Conservation (phyloP, 2,888 invertebrate genomes). For the Ephialtes manifestator region DNA sequence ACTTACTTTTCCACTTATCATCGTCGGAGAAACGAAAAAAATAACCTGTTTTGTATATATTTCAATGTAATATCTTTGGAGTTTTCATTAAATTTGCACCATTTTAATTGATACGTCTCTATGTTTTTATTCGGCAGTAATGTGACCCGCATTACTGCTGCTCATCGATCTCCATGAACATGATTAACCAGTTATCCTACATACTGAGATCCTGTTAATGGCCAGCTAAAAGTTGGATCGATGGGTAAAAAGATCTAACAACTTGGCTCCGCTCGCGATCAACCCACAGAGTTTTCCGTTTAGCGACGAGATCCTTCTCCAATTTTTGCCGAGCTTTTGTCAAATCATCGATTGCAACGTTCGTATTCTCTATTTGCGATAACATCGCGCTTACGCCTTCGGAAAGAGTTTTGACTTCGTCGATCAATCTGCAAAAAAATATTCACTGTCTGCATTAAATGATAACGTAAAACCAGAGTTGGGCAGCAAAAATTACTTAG, state of each 20-base stretch:
- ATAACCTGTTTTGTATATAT: constrained; percentile 78
- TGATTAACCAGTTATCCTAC: not conserved
- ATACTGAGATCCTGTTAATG: constrained; percentile 34
- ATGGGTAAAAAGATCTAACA: constrained; percentile 84
- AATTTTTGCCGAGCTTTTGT: constrained; percentile 78
- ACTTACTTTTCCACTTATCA: constrained; percentile 76
- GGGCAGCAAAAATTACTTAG: too few relatives aligned
- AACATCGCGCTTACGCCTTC: constrained; percentile 78
- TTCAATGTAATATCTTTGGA: constrained; percentile 78
- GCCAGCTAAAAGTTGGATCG: constrained; percentile 83
- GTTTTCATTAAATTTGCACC: constrained; percentile 81
- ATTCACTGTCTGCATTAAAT: not conserved
- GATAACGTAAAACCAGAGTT: not conserved
- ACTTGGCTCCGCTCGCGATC: constrained; percentile 83
- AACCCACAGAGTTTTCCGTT: constrained; percentile 84
- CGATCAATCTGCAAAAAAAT: constrained; percentile 76
- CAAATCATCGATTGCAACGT: constrained; percentile 79
- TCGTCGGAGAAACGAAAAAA: constrained; percentile 72
- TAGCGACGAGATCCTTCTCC: constrained; percentile 84
- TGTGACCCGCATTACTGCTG: not conserved
- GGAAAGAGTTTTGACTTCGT: constrained; percentile 80
- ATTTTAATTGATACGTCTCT: constrained; percentile 75
- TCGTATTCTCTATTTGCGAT: constrained; percentile 82
- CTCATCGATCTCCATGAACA: not conserved
- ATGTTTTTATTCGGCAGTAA: constrained; percentile 28